Evolutionary conservation across 1,140 invertebrate genomes (phyloP).

Genomic region (Drosophila pachea): DNA sequence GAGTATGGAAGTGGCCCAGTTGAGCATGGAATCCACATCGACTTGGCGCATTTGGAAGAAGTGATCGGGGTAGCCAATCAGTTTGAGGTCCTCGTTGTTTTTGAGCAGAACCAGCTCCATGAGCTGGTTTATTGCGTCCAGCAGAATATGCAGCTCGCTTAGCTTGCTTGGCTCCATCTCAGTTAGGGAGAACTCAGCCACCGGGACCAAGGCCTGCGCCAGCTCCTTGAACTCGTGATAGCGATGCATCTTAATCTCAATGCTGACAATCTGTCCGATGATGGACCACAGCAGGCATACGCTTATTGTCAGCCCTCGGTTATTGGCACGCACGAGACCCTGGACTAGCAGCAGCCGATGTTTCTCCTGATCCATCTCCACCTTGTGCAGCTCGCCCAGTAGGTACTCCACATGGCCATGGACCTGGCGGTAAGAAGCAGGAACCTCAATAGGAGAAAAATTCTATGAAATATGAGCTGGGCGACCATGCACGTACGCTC

Average conservation of each 20-base stretch:
- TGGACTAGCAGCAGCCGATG: neutral
- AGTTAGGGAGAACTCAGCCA: neutral
- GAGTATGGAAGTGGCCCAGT: neutral
- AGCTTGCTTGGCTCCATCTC: neutral
- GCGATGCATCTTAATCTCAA: constrained; percentile 30
- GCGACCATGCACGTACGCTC: neutral
- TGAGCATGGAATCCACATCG: constrained; percentile 7
- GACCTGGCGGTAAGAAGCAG: neutral
- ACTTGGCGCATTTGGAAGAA: constrained; percentile 6
- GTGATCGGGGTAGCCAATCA: constrained; percentile 20
- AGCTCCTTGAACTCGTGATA: constrained; percentile 20
- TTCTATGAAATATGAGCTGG: no score
- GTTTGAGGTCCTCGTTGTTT: neutral
- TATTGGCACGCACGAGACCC: neutral
- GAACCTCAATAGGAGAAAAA: no score
- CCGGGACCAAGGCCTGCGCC: neutral
- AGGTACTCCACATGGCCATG: constrained; percentile 19
- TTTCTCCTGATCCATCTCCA: no score
- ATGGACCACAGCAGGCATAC: constrained; percentile 26
- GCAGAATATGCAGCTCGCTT: neutral
- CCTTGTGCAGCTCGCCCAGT: neutral
- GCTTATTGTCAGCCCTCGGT: neutral
- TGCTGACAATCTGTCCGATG: neutral
- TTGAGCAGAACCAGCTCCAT: neutral
- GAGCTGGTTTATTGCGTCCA: neutral